Conservation (phyloP, 1,140 invertebrate genomes). For the Drosophila pseudoobscura region DNA sequence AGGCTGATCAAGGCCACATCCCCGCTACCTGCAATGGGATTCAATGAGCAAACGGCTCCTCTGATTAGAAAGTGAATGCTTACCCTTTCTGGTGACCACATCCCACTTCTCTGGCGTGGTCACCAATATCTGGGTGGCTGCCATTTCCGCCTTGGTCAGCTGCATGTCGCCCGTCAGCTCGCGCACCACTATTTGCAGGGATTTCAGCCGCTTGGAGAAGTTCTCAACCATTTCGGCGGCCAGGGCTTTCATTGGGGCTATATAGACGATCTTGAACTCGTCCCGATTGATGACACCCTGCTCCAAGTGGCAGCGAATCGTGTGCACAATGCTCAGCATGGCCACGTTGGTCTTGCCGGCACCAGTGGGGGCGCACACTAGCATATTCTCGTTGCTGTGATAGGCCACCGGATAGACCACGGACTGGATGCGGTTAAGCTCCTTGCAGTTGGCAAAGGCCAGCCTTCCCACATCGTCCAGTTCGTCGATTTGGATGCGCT, state of each 20-base stretch:
- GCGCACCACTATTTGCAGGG: conserved; percentile 88
- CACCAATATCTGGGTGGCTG: conserved; percentile 98
- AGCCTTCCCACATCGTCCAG: conserved; percentile 94
- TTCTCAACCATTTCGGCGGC: conserved; percentile 99
- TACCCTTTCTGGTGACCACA: conserved; percentile 97
- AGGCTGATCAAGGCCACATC: conserved; percentile 95
- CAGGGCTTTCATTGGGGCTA: conserved; percentile 99
- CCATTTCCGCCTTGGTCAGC: conserved; percentile 96
- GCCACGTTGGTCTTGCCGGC: conserved; percentile 99
- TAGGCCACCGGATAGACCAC: conserved; percentile 98
- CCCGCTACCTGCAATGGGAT: conserved; percentile 84
- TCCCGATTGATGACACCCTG: conserved; percentile 92
- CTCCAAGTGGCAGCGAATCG: conserved; percentile 93
- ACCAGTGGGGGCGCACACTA: conserved; percentile 98
- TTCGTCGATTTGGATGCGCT: conserved; percentile 88
- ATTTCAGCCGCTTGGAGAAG: conserved; percentile 91
- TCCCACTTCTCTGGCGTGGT: conserved; percentile 99
- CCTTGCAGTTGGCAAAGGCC: conserved; percentile 93
- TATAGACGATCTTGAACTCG: conserved; percentile 99
- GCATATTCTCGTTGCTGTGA: conserved; percentile 97
- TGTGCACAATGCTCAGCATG: conserved; percentile 95
- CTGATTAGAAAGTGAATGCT: neutral
- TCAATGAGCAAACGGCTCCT: neutral
- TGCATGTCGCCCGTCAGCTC: conserved; percentile 99
- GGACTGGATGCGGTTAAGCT: conserved; percentile 97